These are phyloP conservation scores for Ailurus styani DNA, from an alignment of 2,113 vertebrate genomes.

Conservation along the genomic window DNA sequence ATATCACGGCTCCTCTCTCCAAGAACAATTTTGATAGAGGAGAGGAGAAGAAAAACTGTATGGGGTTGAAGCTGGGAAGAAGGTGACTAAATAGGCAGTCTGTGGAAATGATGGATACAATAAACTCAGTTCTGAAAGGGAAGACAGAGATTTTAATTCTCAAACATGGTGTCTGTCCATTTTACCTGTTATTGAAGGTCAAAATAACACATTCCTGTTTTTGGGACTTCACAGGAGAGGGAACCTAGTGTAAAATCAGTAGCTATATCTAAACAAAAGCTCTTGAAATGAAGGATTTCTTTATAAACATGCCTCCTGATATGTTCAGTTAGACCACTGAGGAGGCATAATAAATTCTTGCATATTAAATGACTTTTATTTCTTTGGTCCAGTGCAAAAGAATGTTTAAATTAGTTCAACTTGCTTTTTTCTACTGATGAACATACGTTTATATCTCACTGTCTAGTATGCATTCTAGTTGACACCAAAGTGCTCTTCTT, in stretches of 20 bases:
- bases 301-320: not conserved
- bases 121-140: not conserved
- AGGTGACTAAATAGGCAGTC: not conserved
- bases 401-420: slow-evolving; percentile 3
- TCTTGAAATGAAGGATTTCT: not conserved
- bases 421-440: slow-evolving; percentile 16
- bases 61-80: not conserved
- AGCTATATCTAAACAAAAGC: not conserved
- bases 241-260: not conserved
- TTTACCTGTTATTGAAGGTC: not conserved
- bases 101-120: not conserved
- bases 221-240: not conserved
- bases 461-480: not conserved
- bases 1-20: not conserved
- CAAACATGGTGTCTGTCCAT: not conserved
- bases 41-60: not conserved
- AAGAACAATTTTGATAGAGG: not conserved
- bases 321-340: not conserved
- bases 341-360: not conserved
- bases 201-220: not conserved
- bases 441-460: not conserved
- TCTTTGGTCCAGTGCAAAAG: slow-evolving; percentile 1
- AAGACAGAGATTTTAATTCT: not conserved
- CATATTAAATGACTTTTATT: not conserved
- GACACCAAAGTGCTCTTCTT: not conserved